Percentiles rank a stretch among this genome's conserved stretches.
These are phyloP conservation scores for Prochilodus magdalenae DNA, from an alignment of 2,113 vertebrate genomes.

Conservation along the genomic window DNA sequence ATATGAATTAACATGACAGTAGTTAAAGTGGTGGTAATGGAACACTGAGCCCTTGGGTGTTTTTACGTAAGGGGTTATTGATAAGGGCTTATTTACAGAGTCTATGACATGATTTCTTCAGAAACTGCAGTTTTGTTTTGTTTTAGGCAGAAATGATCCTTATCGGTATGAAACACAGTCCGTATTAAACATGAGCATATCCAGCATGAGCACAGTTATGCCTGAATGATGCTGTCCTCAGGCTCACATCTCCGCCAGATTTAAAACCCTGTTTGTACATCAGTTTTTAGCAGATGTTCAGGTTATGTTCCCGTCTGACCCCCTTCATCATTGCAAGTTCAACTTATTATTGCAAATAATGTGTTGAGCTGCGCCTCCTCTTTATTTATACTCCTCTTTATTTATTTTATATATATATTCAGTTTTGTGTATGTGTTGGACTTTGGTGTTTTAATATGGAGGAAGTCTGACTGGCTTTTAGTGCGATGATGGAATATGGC, in stretches of 20 bases:
- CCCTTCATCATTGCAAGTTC: background rate
- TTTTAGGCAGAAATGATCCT: constrained; percentile 11
- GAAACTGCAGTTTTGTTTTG: constrained; percentile 17
- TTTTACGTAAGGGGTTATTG: background rate
- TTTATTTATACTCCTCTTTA: background rate
- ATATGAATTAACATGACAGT: too few relatives aligned
- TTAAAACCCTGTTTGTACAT: constrained; percentile 32
- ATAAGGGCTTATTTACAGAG: background rate
- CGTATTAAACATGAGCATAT: too few relatives aligned
- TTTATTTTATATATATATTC: too few relatives aligned
- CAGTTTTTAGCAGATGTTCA: constrained; percentile 38
- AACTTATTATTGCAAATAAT: background rate
- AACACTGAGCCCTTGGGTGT: background rate
- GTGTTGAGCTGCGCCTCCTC: background rate
- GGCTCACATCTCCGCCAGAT: background rate
- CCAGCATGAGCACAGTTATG: constrained; percentile 23
- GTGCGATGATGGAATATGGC: background rate
- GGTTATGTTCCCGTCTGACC: constrained; percentile 8
- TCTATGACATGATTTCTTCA: background rate
- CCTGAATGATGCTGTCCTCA: background rate
- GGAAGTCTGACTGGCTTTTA: background rate
- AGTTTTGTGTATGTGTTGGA: background rate
- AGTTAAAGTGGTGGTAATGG: background rate
- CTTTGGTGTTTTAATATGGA: background rate
- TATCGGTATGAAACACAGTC: background rate